phyloP scores from a whole-genome alignment of 1,140 invertebrate species.

The Lasioglossum baleicum region DNA sequence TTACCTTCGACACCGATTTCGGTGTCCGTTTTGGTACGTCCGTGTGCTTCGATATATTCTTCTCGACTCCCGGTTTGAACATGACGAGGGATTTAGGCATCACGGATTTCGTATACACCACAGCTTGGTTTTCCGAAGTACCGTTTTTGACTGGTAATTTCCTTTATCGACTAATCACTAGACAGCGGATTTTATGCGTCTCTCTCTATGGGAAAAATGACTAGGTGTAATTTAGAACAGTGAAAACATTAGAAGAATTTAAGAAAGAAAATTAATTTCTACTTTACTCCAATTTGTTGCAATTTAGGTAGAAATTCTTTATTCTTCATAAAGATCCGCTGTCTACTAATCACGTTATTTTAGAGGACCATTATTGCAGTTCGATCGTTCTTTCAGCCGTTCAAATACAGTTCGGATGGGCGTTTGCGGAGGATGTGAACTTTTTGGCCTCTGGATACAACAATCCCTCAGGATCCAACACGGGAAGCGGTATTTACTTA shows the following conservation, averaged over 20 bases:
- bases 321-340: too few relatives aligned
- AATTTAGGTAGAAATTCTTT: too few relatives aligned
- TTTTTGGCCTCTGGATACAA: slow-evolving; percentile 82
- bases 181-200: too few relatives aligned
- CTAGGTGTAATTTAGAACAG: too few relatives aligned
- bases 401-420: slow-evolving; percentile 81
- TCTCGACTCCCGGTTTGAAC: slow-evolving; percentile 81
- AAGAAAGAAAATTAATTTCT: too few relatives aligned
- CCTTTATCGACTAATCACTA: too few relatives aligned
- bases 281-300: too few relatives aligned
- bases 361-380: not conserved
- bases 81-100: slow-evolving; percentile 81
- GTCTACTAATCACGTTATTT: too few relatives aligned
- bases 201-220: too few relatives aligned
- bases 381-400: slow-evolving; percentile 70
- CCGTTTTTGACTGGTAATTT: slow-evolving; percentile 83
- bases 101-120: slow-evolving; percentile 86
- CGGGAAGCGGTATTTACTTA: slow-evolving; percentile 82
- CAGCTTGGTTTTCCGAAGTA: slow-evolving; percentile 87
- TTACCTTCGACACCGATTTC: slow-evolving; percentile 89
- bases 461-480: slow-evolving; percentile 66
- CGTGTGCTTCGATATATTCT: slow-evolving; percentile 89
- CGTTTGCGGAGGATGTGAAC: slow-evolving; percentile 81
- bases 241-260: too few relatives aligned
- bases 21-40: slow-evolving; percentile 90